Evolutionary conservation across 2,113 vertebrate species (phyloP).

Genomic region (Trematocara stigmaticum): DNA sequence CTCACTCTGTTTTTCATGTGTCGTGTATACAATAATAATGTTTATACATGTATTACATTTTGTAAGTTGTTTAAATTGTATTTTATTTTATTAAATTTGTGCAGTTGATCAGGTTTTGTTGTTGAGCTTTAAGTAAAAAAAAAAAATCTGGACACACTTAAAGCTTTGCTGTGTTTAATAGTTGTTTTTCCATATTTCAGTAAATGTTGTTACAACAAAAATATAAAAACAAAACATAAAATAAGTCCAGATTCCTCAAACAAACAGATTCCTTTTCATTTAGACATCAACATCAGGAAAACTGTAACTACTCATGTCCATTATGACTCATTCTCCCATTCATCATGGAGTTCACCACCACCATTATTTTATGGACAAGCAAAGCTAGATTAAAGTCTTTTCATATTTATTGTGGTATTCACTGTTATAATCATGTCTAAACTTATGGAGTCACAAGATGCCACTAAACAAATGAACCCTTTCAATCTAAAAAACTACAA

Average conservation of each 20-base stretch:
- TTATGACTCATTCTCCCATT: not conserved
- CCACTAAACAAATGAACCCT: not conserved
- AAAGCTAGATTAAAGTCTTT: rapidly evolving
- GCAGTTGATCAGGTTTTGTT: not conserved
- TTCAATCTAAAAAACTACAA: not conserved
- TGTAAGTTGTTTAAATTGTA: not conserved
- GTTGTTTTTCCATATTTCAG: not conserved
- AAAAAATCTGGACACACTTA: not conserved
- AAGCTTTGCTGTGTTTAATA: not conserved
- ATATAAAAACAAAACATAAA: not conserved
- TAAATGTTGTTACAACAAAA: not conserved
- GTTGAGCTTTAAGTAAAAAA: not conserved
- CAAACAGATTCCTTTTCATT: not conserved
- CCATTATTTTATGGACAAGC: rapidly evolving
- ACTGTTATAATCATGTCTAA: not conserved
- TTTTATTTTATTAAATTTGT: not conserved
- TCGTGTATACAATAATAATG: not conserved
- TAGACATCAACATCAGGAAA: not conserved
- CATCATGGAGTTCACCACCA: not conserved
- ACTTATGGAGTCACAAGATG: rapidly evolving
- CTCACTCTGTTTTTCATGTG: not conserved
- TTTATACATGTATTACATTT: not conserved
- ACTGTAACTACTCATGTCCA: not conserved
- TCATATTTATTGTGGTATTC: not conserved
- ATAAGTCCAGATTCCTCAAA: rapidly evolving